Evolutionary conservation across 35 echinoderm and acorn worm species (phyloP).

Genomic region (Ptychodera flava): DNA sequence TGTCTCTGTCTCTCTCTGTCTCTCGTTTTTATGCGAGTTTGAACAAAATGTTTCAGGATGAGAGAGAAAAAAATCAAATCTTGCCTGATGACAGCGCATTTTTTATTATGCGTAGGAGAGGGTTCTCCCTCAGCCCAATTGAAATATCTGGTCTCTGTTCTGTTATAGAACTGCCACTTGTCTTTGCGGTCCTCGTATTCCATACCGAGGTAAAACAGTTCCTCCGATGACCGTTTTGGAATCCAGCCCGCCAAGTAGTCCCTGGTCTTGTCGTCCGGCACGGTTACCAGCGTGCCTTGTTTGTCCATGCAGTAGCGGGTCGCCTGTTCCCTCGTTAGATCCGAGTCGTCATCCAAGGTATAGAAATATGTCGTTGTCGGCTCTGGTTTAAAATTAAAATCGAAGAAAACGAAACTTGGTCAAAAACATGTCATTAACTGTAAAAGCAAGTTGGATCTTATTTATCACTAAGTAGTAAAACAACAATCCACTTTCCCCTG

Average conservation of each 20-base stretch:
- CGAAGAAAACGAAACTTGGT: background rate
- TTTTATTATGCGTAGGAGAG: no score
- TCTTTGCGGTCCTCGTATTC: background rate
- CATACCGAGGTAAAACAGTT: background rate
- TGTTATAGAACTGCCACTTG: background rate
- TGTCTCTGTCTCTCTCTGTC: no score
- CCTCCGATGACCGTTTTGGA: background rate
- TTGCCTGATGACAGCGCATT: no score
- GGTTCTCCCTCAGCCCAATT: background rate
- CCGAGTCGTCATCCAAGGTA: background rate
- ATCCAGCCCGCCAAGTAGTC: background rate
- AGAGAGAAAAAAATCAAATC: no score
- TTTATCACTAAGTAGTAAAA: no score
- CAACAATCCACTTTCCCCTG: no score
- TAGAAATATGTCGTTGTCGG: background rate
- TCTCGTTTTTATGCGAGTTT: no score
- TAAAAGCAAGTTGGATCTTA: no score
- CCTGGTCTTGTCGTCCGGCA: background rate
- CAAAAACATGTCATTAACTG: background rate
- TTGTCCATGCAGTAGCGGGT: background rate
- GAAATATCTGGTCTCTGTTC: background rate
- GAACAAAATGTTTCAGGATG: no score
- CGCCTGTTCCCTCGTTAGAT: background rate
- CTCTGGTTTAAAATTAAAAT: background rate
- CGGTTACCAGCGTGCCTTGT: background rate